These are phyloP conservation scores for Gasterosteus nipponicus DNA, from an alignment of 2,113 vertebrate genomes.

Conservation along the genomic window DNA sequence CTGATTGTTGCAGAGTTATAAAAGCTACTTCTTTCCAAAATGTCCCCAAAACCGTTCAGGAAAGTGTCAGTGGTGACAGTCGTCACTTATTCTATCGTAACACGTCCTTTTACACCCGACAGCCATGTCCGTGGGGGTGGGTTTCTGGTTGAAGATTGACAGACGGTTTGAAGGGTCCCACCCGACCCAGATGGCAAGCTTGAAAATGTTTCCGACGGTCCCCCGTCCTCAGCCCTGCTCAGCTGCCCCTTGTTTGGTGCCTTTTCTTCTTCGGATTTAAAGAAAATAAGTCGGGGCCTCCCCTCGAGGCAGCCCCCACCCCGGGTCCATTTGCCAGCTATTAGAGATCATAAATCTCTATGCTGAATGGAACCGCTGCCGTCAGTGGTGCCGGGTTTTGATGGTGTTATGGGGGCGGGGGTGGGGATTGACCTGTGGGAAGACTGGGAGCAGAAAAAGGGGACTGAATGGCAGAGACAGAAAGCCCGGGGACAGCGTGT, in stretches of 20 bases:
- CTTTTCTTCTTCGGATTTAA: conserved; percentile 63
- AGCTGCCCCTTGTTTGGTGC: conserved; percentile 21
- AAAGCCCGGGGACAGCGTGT: conserved; percentile 59
- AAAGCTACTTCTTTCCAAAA: conserved; percentile 33
- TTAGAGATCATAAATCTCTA: conserved; percentile 82
- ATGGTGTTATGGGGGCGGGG: conserved; percentile 43
- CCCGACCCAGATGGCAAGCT: conserved; percentile 73
- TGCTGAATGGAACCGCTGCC: conserved; percentile 68
- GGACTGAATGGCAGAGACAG: conserved; percentile 66
- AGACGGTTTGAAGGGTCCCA: conserved; percentile 53
- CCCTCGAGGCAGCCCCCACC: conserved; percentile 49
- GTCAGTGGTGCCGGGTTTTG: conserved; percentile 60
- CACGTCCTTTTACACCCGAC: neutral
- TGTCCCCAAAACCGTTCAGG: conserved; percentile 19
- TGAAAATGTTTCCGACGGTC: conserved; percentile 67
- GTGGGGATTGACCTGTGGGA: conserved; percentile 67
- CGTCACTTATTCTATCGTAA: conserved; percentile 16
- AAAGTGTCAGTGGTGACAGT: conserved; percentile 33
- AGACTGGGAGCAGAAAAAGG: conserved; percentile 58
- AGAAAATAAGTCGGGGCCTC: conserved; percentile 63
- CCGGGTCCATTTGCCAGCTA: conserved; percentile 70
- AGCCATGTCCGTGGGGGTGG: conserved; percentile 5
- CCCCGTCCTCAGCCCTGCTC: conserved; percentile 12
- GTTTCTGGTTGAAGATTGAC: conserved; percentile 37
- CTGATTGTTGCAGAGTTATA: conserved; percentile 42